Percentiles rank a stretch among this genome's conserved stretches.
phyloP scores from a whole-genome alignment of 1,140 invertebrate genomes.

The Papilio glaucus region DNA sequence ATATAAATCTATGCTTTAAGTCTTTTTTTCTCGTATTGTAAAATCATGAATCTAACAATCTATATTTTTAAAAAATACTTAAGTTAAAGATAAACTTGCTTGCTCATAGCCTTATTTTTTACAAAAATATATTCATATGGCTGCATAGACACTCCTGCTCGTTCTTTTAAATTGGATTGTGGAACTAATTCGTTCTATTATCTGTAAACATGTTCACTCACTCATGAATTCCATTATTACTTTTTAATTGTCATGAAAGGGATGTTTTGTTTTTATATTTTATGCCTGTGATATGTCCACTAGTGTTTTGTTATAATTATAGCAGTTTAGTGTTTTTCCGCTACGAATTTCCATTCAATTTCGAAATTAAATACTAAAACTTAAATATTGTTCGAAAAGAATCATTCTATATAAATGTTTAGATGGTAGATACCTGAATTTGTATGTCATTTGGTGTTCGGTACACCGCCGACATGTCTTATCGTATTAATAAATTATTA shows the following conservation, averaged over 20 bases:
- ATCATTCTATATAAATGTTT: not conserved
- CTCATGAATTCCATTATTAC: not conserved
- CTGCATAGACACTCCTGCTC: not conserved
- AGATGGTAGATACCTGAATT: too few relatives aligned
- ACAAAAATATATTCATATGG: too few relatives aligned
- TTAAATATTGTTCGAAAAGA: not conserved
- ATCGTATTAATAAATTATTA: not conserved
- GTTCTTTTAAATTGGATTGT: not conserved
- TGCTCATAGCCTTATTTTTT: too few relatives aligned
- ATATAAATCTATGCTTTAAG: too few relatives aligned
- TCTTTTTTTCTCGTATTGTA: too few relatives aligned
- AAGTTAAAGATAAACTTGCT: too few relatives aligned
- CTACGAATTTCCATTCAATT: not conserved
- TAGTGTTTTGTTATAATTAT: slow-evolving; percentile 36
- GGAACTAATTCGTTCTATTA: not conserved
- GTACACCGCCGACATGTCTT: not conserved
- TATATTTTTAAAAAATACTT: too few relatives aligned
- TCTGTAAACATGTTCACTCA: not conserved
- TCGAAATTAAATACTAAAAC: not conserved
- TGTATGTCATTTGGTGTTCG: not conserved
- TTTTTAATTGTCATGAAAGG: not conserved
- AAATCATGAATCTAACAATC: too few relatives aligned
- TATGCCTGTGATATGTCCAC: slow-evolving; percentile 46
- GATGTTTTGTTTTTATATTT: slow-evolving; percentile 35
- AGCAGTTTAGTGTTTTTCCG: slow-evolving; percentile 12